Evolutionary conservation across 2,113 vertebrate genomes (phyloP).

Genomic region (Sorex araneus): DNA sequence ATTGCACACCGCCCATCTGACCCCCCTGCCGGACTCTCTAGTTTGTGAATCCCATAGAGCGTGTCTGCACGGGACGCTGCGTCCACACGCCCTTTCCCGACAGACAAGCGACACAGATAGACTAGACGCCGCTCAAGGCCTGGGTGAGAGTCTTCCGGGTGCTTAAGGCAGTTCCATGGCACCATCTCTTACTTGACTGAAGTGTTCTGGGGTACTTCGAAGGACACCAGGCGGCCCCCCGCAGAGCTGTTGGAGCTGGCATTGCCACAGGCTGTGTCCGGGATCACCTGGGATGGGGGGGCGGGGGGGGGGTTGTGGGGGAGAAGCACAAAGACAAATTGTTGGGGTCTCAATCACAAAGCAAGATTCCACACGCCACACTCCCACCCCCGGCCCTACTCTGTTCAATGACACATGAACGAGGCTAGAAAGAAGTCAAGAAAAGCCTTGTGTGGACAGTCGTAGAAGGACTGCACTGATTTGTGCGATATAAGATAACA

Average conservation of each 20-base stretch:
- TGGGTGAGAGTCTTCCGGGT: too few species aligned
- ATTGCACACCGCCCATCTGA: background rate
- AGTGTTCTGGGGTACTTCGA: conserved; percentile 96
- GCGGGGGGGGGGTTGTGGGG: too few species aligned
- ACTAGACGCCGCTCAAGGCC: rapidly evolving
- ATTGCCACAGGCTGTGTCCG: conserved; percentile 94
- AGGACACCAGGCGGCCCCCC: conserved; percentile 92
- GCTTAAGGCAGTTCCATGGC: too few species aligned
- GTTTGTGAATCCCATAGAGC: background rate
- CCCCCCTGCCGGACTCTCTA: background rate
- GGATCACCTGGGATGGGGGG: conserved; percentile 82
- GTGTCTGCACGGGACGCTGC: background rate
- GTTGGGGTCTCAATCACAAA: background rate
- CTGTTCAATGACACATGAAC: background rate
- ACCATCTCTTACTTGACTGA: conserved; percentile 95
- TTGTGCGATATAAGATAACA: too few species aligned
- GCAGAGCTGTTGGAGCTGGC: conserved; percentile 94
- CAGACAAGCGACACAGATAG: too few species aligned
- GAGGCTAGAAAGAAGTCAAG: background rate
- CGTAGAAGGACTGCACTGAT: too few species aligned
- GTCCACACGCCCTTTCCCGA: background rate
- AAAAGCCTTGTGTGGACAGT: background rate
- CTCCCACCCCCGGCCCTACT: background rate
- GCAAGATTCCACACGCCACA: background rate
- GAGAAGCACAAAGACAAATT: background rate